These are phyloP conservation scores for Sterrhoptilus dennistouni DNA, from an alignment of 2,113 vertebrate species.

Conservation along the genomic window DNA sequence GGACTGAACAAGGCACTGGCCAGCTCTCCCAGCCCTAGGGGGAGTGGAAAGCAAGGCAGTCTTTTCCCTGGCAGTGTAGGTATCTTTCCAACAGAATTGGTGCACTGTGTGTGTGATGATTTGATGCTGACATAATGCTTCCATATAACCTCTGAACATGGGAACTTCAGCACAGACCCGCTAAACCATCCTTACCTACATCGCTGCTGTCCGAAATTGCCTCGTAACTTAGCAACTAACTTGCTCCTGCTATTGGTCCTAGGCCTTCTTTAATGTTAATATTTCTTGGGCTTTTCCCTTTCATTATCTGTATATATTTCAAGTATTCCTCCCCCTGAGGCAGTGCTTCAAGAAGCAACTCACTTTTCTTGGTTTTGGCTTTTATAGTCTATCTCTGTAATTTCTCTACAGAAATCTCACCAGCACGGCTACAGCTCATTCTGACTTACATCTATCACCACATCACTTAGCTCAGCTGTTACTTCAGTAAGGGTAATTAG, in stretches of 20 bases:
- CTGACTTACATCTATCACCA: background rate
- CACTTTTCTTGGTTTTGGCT: background rate
- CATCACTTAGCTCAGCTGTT: background rate
- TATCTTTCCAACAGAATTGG: background rate
- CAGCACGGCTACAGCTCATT: background rate
- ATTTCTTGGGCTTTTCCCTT: background rate
- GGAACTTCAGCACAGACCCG: background rate
- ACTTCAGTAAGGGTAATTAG: background rate
- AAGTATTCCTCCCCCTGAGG: background rate
- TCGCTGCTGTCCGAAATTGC: background rate
- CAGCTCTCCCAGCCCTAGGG: background rate
- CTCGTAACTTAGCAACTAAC: conserved; percentile 34
- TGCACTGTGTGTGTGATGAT: background rate
- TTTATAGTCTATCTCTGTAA: background rate
- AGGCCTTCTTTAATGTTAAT: background rate
- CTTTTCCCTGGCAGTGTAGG: background rate
- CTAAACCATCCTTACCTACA: background rate
- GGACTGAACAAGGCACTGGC: accelerated
- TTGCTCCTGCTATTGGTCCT: background rate
- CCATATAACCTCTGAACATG: background rate
- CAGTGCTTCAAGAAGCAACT: background rate
- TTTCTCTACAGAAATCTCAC: background rate
- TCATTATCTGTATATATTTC: background rate
- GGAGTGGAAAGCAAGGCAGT: background rate
- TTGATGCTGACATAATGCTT: background rate